Base-by-base conservation (phyloP, 2,797 vertebrate species). In the Parauchenoglanis punctatus region DNA sequence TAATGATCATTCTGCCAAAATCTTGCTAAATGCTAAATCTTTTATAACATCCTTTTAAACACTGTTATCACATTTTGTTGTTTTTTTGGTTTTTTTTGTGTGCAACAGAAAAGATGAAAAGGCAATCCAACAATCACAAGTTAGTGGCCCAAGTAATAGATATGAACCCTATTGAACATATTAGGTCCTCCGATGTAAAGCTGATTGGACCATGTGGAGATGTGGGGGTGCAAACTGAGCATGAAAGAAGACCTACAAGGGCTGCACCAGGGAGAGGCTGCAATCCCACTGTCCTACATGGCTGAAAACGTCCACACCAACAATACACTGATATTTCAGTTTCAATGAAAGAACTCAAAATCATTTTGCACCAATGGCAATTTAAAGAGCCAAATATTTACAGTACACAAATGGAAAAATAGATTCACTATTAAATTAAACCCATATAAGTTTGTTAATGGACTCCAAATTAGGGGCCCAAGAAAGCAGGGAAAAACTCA, bases 131-230 rank as follows among this genome's bases (percentile, higher is more conserved):
- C 91, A 94, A 93, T 94, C 94, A 95, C 94, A 95, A 94, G 91
- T 93, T 93, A 95, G 93, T 93, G 93, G 95, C 94, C 92, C 94
- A 94, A 95, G 94, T 94, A 94, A 93, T 94, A 96, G 95, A 95
- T 96, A 96, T 96, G 96, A 96, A 96, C 96, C 96, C 96, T 96
- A 96, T 96, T 96, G 96, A 96, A 96, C 94, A 95, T 94, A 93
- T 94, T 93, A 93, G 92, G 93, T 94, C 94, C 93, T 92, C 85
- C 73, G 17, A 81, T 61, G 56, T 81, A 61, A 59, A 59, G 54
- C 91, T 92, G 92, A 95, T 94, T 92, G 94, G 93, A 94, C 92
- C 92, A 89, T 93, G 93, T 93, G 91, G 92, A 93, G 83, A 93
- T 87, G 85, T 85, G 92, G 92, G 93, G 93, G 90, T 87, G 85